Evolutionary conservation across 2,797 vertebrate species (phyloP).

Genomic region (Takifugu ocellatus): DNA sequence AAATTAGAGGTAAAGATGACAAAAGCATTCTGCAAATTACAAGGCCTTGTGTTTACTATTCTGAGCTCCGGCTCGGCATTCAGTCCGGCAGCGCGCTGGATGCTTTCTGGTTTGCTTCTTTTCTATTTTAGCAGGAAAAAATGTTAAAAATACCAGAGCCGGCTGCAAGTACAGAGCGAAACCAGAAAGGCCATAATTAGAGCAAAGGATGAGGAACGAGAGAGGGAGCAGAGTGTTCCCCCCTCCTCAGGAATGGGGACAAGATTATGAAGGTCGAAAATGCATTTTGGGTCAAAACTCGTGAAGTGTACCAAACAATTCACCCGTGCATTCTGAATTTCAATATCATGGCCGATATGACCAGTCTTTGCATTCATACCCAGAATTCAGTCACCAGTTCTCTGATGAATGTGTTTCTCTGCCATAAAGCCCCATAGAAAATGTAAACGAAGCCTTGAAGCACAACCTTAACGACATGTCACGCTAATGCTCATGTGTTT

Average conservation of each 20-base stretch:
- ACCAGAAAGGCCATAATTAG: conserved; percentile 69
- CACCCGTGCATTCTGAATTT: too few relatives aligned
- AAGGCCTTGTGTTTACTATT: conserved; percentile 75
- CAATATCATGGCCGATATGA: too few relatives aligned
- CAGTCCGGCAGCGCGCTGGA: conserved; percentile 45
- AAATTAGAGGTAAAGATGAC: conserved; percentile 70
- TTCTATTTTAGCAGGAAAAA: conserved; percentile 10
- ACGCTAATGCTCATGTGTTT: neutral
- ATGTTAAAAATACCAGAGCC: conserved; percentile 55
- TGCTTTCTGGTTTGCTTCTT: conserved; percentile 38
- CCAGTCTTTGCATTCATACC: too few relatives aligned
- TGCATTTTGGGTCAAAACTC: too few relatives aligned
- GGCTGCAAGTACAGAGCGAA: conserved; percentile 61
- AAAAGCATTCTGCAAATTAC: conserved; percentile 74
- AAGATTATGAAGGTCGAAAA: too few relatives aligned
- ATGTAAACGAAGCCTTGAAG: too few relatives aligned
- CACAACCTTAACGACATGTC: too few relatives aligned
- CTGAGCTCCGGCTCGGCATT: conserved; percentile 62
- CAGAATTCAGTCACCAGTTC: too few relatives aligned
- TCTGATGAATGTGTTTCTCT: too few relatives aligned
- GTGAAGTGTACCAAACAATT: too few relatives aligned
- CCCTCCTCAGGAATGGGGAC: conserved; percentile 55
- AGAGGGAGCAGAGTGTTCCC: conserved; percentile 33
- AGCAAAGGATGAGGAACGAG: conserved; percentile 50
- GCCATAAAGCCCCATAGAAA: too few relatives aligned